Evolutionary conservation across 2,888 invertebrate species (phyloP).

Genomic region (Hyppa rectilinea): DNA sequence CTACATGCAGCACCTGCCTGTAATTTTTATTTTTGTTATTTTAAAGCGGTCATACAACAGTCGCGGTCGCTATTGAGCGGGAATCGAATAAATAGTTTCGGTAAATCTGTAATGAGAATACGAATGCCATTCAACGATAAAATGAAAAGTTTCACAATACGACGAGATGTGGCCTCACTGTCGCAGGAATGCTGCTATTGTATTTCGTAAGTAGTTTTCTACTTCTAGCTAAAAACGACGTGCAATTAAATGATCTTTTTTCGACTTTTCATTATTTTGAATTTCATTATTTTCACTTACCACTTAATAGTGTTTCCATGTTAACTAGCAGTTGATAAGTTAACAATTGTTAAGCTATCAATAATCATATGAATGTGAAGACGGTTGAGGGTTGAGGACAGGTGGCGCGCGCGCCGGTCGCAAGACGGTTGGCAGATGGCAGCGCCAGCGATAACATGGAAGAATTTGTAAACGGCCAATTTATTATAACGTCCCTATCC

Average conservation of each 20-base stretch:
- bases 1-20: conserved; percentile 57
- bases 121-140: conserved; percentile 31
- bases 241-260: not conserved
- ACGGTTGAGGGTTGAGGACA: conserved; percentile 59
- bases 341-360: conserved; percentile 41
- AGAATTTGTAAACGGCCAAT: conserved; percentile 59
- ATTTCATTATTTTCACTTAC: not conserved
- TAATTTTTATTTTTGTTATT: conserved; percentile 58
- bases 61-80: conserved; percentile 43
- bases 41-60: conserved; percentile 48
- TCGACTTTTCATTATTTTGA: not conserved
- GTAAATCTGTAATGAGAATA: conserved; percentile 31
- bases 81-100: conserved; percentile 50
- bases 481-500: conserved; percentile 53
- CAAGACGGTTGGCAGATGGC: conserved; percentile 65
- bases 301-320: conserved; percentile 33
- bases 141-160: conserved; percentile 29
- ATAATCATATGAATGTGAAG: conserved; percentile 55
- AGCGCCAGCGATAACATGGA: conserved; percentile 53
- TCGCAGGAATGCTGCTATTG: not conserved
- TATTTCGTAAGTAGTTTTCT: conserved; percentile 1
- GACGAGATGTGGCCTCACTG: conserved; percentile 17
- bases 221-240: not conserved
- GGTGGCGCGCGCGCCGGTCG: conserved; percentile 58
- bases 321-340: conserved; percentile 36